Conservation (phyloP, 2,113 vertebrate genomes). For the Indicator indicator region DNA sequence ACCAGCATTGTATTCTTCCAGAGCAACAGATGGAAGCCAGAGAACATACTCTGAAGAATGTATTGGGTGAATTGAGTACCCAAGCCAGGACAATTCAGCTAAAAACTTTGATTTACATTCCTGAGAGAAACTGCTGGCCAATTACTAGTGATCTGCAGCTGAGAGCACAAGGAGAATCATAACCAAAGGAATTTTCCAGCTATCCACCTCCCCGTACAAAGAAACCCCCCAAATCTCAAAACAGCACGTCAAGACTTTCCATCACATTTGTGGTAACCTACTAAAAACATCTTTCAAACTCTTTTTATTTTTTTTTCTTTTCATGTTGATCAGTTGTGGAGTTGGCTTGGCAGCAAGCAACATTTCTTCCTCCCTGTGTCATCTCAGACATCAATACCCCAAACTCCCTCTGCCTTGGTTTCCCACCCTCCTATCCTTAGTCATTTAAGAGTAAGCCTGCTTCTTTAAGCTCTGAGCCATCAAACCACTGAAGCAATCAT, state of each 20-base stretch:
- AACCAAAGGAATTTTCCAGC: background rate
- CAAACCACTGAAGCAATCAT: background rate
- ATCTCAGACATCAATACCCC: background rate
- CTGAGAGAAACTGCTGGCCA: background rate
- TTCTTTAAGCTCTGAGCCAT: background rate
- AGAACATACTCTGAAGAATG: background rate
- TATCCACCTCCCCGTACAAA: background rate
- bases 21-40: background rate
- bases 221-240: background rate
- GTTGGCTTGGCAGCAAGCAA: background rate
- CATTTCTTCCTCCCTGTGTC: background rate
- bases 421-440: background rate
- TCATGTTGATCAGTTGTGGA: background rate
- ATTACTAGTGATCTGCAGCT: background rate
- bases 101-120: background rate
- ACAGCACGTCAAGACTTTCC: background rate
- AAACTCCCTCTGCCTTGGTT: background rate
- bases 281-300: background rate
- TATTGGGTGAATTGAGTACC: background rate
- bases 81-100: background rate
- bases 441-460: background rate
- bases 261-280: background rate
- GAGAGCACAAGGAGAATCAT: background rate
- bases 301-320: background rate
- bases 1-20: background rate